Evolutionary conservation across 1,140 invertebrate species (phyloP).

Genomic region (Gonioctena quinquepunctata): DNA sequence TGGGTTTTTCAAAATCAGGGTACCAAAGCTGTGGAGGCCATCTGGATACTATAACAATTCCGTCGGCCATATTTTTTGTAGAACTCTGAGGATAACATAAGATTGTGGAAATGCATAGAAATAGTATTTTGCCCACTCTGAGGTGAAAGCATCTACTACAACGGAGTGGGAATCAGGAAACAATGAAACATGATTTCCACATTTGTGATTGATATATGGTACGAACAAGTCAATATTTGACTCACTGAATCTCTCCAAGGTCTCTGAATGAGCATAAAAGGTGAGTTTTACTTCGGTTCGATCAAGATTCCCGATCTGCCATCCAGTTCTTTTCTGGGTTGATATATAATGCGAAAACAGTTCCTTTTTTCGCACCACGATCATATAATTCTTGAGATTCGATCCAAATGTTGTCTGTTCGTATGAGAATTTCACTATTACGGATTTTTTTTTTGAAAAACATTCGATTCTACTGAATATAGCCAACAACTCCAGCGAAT

Average conservation of each 20-base stretch:
- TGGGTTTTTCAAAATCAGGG: slow-evolving; percentile 37
- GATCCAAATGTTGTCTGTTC: slow-evolving; percentile 27
- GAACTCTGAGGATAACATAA: slow-evolving; percentile 31
- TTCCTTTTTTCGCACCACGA: slow-evolving; percentile 42
- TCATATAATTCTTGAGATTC: slow-evolving; percentile 37
- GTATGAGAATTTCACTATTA: slow-evolving; percentile 10
- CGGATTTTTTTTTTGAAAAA: slow-evolving; percentile 6
- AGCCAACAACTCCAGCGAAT: slow-evolving; percentile 20
- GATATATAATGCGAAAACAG: slow-evolving; percentile 37
- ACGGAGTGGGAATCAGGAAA: slow-evolving; percentile 28
- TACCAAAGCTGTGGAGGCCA: slow-evolving; percentile 43
- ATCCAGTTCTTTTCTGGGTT: slow-evolving; percentile 6
- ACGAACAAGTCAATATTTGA: slow-evolving; percentile 41
- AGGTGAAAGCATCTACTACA: slow-evolving; percentile 42
- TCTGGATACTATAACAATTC: slow-evolving; percentile 42
- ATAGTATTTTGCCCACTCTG: slow-evolving; percentile 29
- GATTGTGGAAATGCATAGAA: slow-evolving; percentile 46
- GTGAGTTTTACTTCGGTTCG: slow-evolving; percentile 17
- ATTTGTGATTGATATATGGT: slow-evolving; percentile 37
- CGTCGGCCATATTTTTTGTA: slow-evolving; percentile 38
- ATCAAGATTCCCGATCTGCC: slow-evolving; percentile 14
- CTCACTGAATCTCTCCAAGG: slow-evolving; percentile 16
- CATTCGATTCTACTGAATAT: slow-evolving; percentile 13
- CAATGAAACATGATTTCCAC: slow-evolving; percentile 38
- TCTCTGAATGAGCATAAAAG: slow-evolving; percentile 23